Evolutionary conservation across 2,113 vertebrate species (phyloP), one percentile per base, ranked within the genome.

Genomic region (Pygoscelis adeliae): DNA sequence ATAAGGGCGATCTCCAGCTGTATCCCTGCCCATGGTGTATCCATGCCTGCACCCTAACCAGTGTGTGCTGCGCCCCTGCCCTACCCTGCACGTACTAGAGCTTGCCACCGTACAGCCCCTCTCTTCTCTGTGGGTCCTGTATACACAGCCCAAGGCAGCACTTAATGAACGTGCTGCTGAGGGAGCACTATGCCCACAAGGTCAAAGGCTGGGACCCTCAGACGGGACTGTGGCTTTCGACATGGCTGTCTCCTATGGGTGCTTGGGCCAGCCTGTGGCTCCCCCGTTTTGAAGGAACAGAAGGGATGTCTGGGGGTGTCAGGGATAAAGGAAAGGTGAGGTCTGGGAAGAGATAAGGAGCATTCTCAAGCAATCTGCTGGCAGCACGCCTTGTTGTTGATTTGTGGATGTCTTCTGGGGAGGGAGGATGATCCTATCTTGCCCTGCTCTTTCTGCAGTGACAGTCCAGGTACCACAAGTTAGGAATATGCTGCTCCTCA

Each of bases 101-200:
- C 70, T 23, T 16, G 38, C 23, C 25, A 69, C 17, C 6, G 0
- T 27, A 20, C 55, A 62, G 53, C 34, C n/a, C 21, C 42, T 70
- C 18, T 44, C 40, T 59, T 18, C 76, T 62, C n/a, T 36, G 42
- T 8, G 13, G 47, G 40, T 23, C 29, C 56, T 55, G 25, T 2
- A 2, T 11, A 5, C 44, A 1, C 19, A 22, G 50, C 65, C 52
- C 59, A 9, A 21, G 29, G 7, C 30, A 67, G 32, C 76, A 12
- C 27, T 16, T 44, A 2, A 17, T 21, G 76, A 46, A 30, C 0
- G 0, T 8, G 13, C 61, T 78, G 46, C 46, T 5, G 4, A 74
- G 44, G 36, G n/a, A 66, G 25, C 42, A 4, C 13, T 13, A 3
- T 52, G 40, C 36, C 61, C 38, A 32, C 19, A 14, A 21, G 13